Conservation (phyloP, 1,140 invertebrate genomes). For the Forficula auricularia region DNA sequence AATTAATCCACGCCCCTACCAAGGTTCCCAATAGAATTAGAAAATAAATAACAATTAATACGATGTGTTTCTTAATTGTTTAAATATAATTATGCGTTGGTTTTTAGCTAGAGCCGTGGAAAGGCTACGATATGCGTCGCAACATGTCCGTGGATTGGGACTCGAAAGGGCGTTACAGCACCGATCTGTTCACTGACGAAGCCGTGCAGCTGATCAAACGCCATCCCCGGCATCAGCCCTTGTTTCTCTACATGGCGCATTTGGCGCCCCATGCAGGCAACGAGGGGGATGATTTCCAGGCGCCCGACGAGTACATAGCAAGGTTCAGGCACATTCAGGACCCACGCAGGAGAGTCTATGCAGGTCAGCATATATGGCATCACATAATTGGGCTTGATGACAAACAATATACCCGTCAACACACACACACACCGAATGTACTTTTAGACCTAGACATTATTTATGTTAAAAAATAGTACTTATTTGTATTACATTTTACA, state of each 20-base stretch:
- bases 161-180: constrained; percentile 47
- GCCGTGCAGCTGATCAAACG: constrained; percentile 46
- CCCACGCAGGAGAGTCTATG: constrained; percentile 52
- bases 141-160: constrained; percentile 40
- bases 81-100: too few species aligned
- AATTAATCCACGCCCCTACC: too few species aligned
- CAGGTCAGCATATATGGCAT: constrained; percentile 32
- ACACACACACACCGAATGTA: too few species aligned
- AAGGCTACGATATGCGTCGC: constrained; percentile 48
- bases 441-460: too few species aligned
- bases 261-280: constrained; percentile 62
- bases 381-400: too few species aligned
- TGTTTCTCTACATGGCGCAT: constrained; percentile 68
- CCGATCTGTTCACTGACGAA: constrained; percentile 56
- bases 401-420: too few species aligned
- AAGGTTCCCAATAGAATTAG: too few species aligned
- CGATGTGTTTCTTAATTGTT: too few species aligned
- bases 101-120: constrained; percentile 20
- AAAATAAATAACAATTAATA: too few species aligned
- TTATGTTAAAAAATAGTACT: too few species aligned
- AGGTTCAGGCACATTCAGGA: constrained; percentile 59
- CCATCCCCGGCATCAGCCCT: constrained; percentile 35
- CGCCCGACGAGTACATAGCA: constrained; percentile 50
- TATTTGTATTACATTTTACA: too few species aligned
- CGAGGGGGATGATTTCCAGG: constrained; percentile 48